Conservation (phyloP, 2,113 vertebrate species). For the Percopsis transmontana region DNA sequence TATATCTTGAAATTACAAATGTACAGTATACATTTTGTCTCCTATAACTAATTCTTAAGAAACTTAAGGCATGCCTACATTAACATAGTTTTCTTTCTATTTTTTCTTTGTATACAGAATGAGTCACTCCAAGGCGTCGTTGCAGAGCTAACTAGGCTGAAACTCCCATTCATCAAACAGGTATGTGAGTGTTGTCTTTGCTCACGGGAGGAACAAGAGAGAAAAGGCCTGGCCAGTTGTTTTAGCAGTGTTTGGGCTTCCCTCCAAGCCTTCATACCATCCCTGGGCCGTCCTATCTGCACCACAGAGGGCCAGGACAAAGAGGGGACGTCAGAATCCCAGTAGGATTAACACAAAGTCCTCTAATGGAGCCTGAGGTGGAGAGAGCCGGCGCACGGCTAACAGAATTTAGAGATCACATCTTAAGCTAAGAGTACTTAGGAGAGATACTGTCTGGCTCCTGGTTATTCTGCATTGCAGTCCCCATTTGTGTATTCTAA, state of each 20-base stretch:
- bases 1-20: too few relatives aligned
- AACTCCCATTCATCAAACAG: constrained; percentile 74
- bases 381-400: constrained; percentile 34
- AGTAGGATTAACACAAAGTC: constrained; percentile 68
- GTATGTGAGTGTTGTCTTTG: constrained; percentile 72
- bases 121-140: constrained; percentile 63
- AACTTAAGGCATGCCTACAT: constrained; percentile 12
- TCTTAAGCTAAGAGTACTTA: constrained; percentile 59
- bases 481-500: constrained; percentile 17
- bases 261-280: constrained; percentile 56
- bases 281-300: constrained; percentile 42
- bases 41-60: too few relatives aligned
- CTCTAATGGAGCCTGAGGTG: constrained; percentile 67
- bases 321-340: constrained; percentile 33
- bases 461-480: constrained; percentile 48
- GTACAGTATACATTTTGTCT: too few relatives aligned
- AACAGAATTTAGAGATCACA: constrained; percentile 58
- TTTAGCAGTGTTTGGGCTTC: constrained; percentile 60
- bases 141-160: constrained; percentile 62
- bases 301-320: constrained; percentile 43
- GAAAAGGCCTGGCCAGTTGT: constrained; percentile 39
- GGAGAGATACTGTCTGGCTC: constrained; percentile 51
- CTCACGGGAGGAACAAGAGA: constrained; percentile 41
- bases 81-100: not conserved
- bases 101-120: constrained; percentile 46